Base-by-base conservation (phyloP, 2,888 invertebrate genomes). In the Entomobrya proxima region DNA sequence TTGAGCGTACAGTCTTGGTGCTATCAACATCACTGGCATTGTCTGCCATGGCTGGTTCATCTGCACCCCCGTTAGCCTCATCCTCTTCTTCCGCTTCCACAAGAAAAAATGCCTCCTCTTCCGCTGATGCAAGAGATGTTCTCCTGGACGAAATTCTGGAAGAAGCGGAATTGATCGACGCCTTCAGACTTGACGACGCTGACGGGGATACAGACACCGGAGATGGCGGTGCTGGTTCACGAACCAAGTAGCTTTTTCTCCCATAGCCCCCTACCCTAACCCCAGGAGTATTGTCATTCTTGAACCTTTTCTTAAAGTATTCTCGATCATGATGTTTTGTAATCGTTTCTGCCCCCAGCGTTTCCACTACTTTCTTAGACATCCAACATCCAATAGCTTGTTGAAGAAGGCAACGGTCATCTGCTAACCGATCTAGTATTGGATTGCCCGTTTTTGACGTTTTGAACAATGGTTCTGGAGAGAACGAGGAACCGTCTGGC, bases 401-500 rank as follows among this genome's bases (percentile, higher is more conserved):
- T 27, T 82, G 82, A 11, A 75, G 50, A 5, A 75, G 64, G 30
- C 82, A 82, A 21, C 44, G 35, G 47, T 82, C 82, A 30, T 75
- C 75, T 7, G 64, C 27, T 37, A 82, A 15, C 18, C 69, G 82
- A 24, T 86, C 86, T 21, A 86, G 15, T 13, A 74, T 30, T 37
- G 61, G 72, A 64, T 82, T 82, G 5, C 82, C 86, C 21, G 78
- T 82, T 24, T 55, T 76, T 5, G 50, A 37, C 11, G 77, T 44
- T 5, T 27, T 47, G 74, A 61, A 86, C 58, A 86, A 52, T 7
- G 72, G 61, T 47, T 82, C 74, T 6, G 86, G 86, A 32, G 77
- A 37, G 32, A 61, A 82, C 4, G 74, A 37, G 13, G 82, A 82
- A 18, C 82, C 82, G 50, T 82, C 75, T 21, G 82, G 64, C 32